Percentiles rank a stretch among this genome's conserved stretches.
Conservation (phyloP, 2,797 vertebrate species). For the Threskiornis aethiopicus region DNA sequence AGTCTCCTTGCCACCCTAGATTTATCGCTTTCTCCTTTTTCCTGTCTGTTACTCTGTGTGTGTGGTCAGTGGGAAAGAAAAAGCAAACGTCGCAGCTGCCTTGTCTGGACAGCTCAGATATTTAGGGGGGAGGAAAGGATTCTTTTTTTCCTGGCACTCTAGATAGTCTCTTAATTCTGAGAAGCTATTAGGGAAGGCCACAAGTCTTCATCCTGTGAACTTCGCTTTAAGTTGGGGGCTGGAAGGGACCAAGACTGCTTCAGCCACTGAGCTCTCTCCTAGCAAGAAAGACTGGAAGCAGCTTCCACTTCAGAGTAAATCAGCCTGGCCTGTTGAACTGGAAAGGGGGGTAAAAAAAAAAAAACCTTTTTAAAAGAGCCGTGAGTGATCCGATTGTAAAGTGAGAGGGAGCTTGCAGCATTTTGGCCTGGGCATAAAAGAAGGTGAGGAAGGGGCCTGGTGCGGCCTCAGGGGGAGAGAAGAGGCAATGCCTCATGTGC, state of each 20-base stretch:
- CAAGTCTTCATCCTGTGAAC: no score
- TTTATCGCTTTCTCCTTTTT: neutral
- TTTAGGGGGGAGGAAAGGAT: neutral
- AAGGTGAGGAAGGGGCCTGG: neutral
- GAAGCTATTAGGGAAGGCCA: neutral
- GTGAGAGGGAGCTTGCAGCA: neutral
- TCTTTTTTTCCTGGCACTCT: neutral
- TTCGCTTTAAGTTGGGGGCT: neutral
- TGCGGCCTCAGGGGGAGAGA: neutral
- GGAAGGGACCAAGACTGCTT: neutral
- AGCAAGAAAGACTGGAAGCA: neutral
- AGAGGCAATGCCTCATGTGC: no score
- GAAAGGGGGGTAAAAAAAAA: no score
- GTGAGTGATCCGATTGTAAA: no score
- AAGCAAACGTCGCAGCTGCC: neutral
- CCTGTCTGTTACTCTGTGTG: neutral
- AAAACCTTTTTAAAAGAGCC: no score
- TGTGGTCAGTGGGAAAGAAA: neutral
- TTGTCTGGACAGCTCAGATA: neutral
- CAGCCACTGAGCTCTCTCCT: neutral
- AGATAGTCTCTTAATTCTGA: no score
- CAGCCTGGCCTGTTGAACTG: accelerated
- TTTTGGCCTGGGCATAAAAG: neutral
- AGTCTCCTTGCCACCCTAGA: accelerated
- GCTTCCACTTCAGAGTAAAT: neutral